These are phyloP conservation scores for Toxotes jaculatrix DNA, from an alignment of 2,113 vertebrate genomes.

Conservation along the genomic window DNA sequence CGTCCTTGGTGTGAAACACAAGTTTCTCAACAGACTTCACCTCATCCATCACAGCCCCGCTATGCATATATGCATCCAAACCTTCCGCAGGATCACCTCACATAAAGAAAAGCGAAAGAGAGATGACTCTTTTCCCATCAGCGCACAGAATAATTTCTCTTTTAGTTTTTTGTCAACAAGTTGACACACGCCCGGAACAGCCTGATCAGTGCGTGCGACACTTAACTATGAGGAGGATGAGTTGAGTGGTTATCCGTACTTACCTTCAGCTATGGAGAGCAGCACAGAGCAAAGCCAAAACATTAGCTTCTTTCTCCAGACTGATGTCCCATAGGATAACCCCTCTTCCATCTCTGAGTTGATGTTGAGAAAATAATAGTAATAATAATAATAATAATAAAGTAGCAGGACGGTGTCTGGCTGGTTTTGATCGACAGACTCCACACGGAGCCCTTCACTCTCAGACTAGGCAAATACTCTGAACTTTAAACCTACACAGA, in stretches of 20 bases:
- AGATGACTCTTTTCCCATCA: neutral
- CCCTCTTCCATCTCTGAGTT: constrained; percentile 40
- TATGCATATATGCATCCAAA: neutral
- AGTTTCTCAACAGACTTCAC: no score
- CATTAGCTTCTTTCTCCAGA: neutral
- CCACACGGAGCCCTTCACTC: neutral
- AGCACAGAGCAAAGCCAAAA: constrained; percentile 45
- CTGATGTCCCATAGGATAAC: constrained; percentile 1
- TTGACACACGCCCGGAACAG: constrained; percentile 17
- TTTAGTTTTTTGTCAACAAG: constrained; percentile 12
- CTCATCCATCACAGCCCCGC: no score
- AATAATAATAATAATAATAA: no score
- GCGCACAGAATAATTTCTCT: no score
- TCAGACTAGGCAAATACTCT: neutral
- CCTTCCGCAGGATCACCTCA: no score
- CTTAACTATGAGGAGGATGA: neutral
- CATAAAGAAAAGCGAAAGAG: no score
- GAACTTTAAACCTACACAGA: neutral
- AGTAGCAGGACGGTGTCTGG: neutral
- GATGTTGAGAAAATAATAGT: neutral
- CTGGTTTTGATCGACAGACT: neutral
- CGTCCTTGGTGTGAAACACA: no score
- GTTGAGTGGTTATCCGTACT: neutral
- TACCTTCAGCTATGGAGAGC: constrained; percentile 52
- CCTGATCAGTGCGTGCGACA: no score